phyloP scores from a whole-genome alignment of 2,113 vertebrate species.

The Eupsittula cactorum region DNA sequence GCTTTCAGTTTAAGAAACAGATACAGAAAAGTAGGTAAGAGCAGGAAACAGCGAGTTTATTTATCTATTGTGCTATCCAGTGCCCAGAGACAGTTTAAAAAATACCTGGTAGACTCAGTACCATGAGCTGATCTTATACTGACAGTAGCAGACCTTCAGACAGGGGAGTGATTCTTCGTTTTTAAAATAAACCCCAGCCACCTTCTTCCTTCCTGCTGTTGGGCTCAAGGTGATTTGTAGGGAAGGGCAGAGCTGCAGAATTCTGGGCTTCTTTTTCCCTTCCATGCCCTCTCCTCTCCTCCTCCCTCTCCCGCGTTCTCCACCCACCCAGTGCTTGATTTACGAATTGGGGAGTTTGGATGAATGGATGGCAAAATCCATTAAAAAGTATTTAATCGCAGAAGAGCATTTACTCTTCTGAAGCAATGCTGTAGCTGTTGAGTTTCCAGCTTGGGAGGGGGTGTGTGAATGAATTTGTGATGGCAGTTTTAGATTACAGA shows the following conservation, averaged over 20 bases:
- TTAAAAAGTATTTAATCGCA: not conserved
- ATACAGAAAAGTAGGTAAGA: not conserved
- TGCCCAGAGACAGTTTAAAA: not conserved
- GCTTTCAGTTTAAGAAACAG: not conserved
- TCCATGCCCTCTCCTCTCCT: not conserved
- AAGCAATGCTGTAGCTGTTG: not conserved
- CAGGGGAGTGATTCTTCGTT: not conserved
- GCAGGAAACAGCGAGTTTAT: not conserved
- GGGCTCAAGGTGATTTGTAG: not conserved
- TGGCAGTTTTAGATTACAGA: not conserved
- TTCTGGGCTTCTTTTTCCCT: not conserved
- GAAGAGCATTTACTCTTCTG: not conserved
- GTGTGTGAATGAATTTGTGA: not conserved
- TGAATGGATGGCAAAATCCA: not conserved
- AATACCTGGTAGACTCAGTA: not conserved
- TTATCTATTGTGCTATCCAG: not conserved
- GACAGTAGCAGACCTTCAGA: not conserved
- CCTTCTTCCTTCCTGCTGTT: not conserved
- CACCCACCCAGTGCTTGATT: accelerated
- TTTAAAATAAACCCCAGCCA: not conserved
- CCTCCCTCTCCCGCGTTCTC: not conserved
- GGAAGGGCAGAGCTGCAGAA: not conserved
- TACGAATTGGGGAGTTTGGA: not conserved
- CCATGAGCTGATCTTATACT: not conserved
- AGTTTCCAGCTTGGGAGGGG: not conserved